phyloP scores from a whole-genome alignment of 2,797 vertebrate species.

The Petrocephalus schoutedeni region DNA sequence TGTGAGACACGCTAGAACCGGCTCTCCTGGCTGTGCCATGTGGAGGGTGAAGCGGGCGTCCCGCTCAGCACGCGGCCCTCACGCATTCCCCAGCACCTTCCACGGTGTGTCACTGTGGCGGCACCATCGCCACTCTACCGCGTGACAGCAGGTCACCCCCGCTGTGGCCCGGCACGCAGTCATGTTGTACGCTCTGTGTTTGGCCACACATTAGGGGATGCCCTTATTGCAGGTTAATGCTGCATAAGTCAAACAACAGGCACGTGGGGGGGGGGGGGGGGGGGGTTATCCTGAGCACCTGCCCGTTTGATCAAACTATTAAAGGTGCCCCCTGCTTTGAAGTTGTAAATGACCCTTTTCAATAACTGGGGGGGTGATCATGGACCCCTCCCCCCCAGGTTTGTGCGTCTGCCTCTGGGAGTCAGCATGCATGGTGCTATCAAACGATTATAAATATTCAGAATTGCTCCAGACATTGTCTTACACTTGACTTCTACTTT shows the following conservation, averaged over 20 bases:
- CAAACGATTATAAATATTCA: neutral
- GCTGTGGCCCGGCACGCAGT: neutral
- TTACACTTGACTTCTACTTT: neutral
- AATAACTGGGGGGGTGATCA: neutral
- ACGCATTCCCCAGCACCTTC: neutral
- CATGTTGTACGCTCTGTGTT: neutral
- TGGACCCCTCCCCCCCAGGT: neutral
- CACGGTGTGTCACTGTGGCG: neutral
- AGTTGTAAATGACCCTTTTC: neutral
- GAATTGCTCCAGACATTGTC: neutral
- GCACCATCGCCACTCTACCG: neutral
- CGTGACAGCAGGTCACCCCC: neutral
- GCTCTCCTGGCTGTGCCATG: constrained; percentile 41
- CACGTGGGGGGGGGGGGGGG: neutral
- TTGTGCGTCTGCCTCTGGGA: neutral
- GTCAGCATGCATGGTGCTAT: neutral
- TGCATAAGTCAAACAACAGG: neutral
- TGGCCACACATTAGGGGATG: neutral
- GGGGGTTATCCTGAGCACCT: neutral
- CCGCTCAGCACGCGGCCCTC: too few relatives aligned
- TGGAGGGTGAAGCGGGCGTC: neutral
- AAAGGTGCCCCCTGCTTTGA: neutral
- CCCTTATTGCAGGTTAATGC: neutral
- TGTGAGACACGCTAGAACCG: constrained; percentile 42
- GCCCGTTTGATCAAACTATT: too few relatives aligned